These are phyloP conservation scores for Phenganax marumi DNA, from an alignment of 92 coral and sea anemone genomes.

Conservation along the genomic window DNA sequence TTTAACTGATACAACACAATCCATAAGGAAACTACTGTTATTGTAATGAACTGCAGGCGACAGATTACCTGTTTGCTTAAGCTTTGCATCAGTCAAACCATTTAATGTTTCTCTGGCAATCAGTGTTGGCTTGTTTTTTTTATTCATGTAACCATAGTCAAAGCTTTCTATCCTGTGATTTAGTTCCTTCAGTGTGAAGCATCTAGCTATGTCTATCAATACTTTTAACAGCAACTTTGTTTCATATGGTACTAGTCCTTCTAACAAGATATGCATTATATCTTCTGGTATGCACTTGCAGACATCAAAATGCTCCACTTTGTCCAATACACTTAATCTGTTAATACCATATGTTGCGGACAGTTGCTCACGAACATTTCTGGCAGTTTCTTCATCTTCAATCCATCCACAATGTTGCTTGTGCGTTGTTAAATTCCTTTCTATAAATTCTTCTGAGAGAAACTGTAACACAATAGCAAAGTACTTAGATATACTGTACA, in stretches of 20 bases:
- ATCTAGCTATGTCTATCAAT: slow-evolving; percentile 31
- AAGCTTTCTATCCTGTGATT: slow-evolving; percentile 43
- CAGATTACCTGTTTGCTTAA: slow-evolving; percentile 47
- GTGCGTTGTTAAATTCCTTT: slow-evolving; percentile 31
- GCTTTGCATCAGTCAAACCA: slow-evolving; percentile 44
- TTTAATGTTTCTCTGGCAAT: slow-evolving; percentile 49
- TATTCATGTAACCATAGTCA: slow-evolving; percentile 49
- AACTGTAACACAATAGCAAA: slow-evolving; percentile 35
- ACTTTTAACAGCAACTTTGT: slow-evolving; percentile 40
- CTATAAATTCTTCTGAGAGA: slow-evolving; percentile 44
- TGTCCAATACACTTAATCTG: slow-evolving; percentile 29
- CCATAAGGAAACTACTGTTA: not conserved
- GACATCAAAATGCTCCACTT: slow-evolving; percentile 41
- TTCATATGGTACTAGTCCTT: slow-evolving; percentile 54
- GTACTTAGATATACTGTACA: slow-evolving; percentile 8
- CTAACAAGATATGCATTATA: slow-evolving; percentile 50
- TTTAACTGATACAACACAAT: not conserved
- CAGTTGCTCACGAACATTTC: slow-evolving; percentile 15
- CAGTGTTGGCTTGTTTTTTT: slow-evolving; percentile 47
- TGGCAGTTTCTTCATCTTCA: slow-evolving; percentile 44
- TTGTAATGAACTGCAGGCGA: not conserved
- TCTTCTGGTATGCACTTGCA: slow-evolving; percentile 58
- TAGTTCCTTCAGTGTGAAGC: slow-evolving; percentile 39
- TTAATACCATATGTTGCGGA: slow-evolving; percentile 45
- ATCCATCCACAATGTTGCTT: slow-evolving; percentile 5